Percentiles rank a stretch among this genome's conserved stretches.
Conservation (phyloP, 2,113 vertebrate species). For the Syrrhaptes paradoxus region DNA sequence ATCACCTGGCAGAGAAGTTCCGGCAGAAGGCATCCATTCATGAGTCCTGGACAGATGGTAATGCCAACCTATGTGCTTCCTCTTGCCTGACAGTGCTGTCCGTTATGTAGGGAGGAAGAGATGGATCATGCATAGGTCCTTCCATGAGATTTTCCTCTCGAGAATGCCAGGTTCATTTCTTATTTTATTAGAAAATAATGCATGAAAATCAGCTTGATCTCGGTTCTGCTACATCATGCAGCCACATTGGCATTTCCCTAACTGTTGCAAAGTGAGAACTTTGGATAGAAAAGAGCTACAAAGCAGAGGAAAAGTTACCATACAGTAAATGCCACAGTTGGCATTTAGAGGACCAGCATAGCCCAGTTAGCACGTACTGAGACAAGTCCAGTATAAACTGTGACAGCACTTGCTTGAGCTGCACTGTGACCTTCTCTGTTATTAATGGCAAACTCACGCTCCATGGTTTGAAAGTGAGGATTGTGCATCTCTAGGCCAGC, state of each 20-base stretch:
- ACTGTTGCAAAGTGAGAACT: neutral
- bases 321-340: neutral
- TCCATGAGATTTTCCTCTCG: neutral
- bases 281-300: neutral
- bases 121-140: neutral
- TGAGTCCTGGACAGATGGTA: slow-evolving; percentile 98
- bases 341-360: neutral
- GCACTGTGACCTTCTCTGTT: neutral
- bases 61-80: neutral
- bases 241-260: neutral
- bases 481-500: neutral
- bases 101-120: neutral
- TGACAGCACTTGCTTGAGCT: neutral
- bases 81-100: neutral
- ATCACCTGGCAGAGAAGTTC: slow-evolving; percentile 98
- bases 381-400: neutral
- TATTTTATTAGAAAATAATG: neutral
- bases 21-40: slow-evolving; percentile 98
- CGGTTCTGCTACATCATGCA: neutral
- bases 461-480: neutral
- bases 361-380: neutral
- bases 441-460: neutral
- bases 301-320: neutral
- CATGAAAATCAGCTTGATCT: neutral
- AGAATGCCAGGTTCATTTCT: neutral